Percentiles rank a stretch among this genome's conserved stretches.
Evolutionary conservation across 2,113 vertebrate genomes (phyloP).

Genomic region (Thamnophis sirtalis): DNA sequence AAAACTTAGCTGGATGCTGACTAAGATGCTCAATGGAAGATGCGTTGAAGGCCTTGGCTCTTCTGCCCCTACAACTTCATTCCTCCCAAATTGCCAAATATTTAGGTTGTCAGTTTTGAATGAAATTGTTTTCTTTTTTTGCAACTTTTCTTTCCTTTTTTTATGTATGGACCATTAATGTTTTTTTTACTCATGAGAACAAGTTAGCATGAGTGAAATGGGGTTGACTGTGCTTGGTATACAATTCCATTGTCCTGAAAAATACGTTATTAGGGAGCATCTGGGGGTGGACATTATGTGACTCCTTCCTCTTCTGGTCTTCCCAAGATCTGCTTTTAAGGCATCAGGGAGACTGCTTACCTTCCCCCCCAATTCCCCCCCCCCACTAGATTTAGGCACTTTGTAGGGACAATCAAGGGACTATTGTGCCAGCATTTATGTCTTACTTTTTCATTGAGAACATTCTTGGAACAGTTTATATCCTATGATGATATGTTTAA

Average conservation of each 20-base stretch:
- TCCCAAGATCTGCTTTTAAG: conserved; percentile 24
- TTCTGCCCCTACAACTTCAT: not conserved
- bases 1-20: not conserved
- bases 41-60: conserved; percentile 8
- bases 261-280: rapidly evolving
- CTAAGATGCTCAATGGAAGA: not conserved
- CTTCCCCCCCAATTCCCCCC: not conserved
- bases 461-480: not conserved
- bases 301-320: not conserved
- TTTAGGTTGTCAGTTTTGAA: not conserved
- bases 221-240: not conserved
- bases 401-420: not conserved
- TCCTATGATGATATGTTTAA: not conserved
- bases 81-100: not conserved
- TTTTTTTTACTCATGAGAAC: not conserved
- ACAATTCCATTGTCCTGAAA: not conserved
- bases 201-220: conserved; percentile 15
- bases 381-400: not conserved
- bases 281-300: rapidly evolving
- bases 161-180: not conserved
- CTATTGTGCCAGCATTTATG: not conserved
- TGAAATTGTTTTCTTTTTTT: not conserved
- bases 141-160: not conserved
- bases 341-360: conserved; percentile 33
- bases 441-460: not conserved